phyloP scores from a whole-genome alignment of 2,797 vertebrate genomes.

The Nannoperca obscura region DNA sequence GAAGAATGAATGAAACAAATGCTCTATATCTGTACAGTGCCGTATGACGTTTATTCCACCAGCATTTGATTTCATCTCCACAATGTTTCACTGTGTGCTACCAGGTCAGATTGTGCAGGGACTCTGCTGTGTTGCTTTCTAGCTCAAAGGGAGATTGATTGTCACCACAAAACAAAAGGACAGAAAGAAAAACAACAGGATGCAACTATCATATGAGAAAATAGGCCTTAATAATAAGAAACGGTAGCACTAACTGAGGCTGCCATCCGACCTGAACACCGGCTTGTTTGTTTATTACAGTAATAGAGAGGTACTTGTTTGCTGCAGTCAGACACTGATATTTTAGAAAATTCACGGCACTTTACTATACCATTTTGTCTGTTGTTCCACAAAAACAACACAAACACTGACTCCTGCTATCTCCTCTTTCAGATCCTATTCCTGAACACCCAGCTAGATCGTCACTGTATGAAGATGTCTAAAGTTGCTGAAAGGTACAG shows the following conservation, averaged over 20 bases:
- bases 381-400: neutral
- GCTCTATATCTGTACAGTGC: neutral
- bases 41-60: neutral
- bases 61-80: conserved; percentile 4
- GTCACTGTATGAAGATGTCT: conserved; percentile 99
- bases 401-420: neutral
- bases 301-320: neutral
- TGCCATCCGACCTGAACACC: neutral
- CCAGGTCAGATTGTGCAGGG: conserved; percentile 9
- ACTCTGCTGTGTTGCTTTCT: neutral
- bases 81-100: neutral
- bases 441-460: conserved; percentile 94
- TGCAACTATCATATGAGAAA: neutral
- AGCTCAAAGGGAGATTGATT: neutral
- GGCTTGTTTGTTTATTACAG: conserved; percentile 5
- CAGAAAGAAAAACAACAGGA: neutral
- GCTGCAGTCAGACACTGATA: neutral
- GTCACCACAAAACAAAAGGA: neutral
- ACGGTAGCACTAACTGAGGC: neutral
- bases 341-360: neutral
- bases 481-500: conserved; percentile 98
- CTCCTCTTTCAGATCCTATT: conserved; percentile 90
- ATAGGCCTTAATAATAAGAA: conserved; percentile 17
- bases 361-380: neutral
- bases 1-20: neutral